Evolutionary conservation across 2,113 vertebrate genomes (phyloP), one percentile per base, ranked within the genome.

Genomic region (Hypomesus transpacificus): DNA sequence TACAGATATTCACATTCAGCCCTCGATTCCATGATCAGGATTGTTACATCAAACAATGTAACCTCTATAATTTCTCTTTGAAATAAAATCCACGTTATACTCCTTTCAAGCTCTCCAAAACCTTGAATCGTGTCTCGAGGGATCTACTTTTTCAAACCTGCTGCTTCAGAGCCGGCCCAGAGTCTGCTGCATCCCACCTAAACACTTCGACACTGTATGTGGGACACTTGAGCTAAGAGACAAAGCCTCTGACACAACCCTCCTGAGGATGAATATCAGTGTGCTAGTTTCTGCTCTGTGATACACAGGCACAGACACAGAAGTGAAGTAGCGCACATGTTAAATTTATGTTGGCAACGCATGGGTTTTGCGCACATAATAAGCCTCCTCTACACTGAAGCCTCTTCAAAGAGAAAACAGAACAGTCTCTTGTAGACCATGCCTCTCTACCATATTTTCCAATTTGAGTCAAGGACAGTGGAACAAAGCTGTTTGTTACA

Each of bases 61-160:
- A 89, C 88, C 86, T 90, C 86, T 77, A 89, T 89, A 86, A 90
- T 88, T 89, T 84, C 85, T 77, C 79, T 86, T 87, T 89, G 85
- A 89, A 90, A 89, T 86, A 85, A 86, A 83, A 82, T 85, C 87
- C 87, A 80, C 86, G 87, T 89, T 82, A 85, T 78, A 87, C 84
- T 72, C 80, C 79, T 82, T 80, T 85, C 67, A 69, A 75, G 69
- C 80, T 86, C 79, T 85, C 77, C 85, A 85, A 80, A 84, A 85
- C 84, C 85, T 87, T 78, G 84, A 86, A 86, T 87, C 84, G 84
- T 89, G 88, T 88, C 88, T 89, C 88, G 53, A 74, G 66, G 85
- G 88, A 87, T 87, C 81, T 69, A 8, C 82, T 87, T 86, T 74
- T 77, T 79, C 80, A 79, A 84, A 84, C 84, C 85, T 83, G 84